Evolutionary conservation across 2,113 vertebrate species (phyloP), one percentile per base, ranked within the genome.

Genomic region (Australoheros scitulus): DNA sequence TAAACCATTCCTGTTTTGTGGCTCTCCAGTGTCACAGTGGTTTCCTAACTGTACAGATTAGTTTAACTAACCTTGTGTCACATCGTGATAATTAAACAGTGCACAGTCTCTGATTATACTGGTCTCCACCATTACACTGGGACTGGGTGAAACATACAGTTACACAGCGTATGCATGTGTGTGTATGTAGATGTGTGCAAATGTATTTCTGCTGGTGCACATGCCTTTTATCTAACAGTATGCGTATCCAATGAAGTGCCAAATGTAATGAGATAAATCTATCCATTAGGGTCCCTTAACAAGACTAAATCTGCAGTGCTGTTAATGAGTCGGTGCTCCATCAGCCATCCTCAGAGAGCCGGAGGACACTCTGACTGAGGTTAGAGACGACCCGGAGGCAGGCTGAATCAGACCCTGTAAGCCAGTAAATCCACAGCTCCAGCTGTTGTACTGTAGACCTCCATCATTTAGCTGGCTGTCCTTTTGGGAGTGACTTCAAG

Each of bases 241-340:
- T 82, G 77, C 87, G 85, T 76, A 75, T 79, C 77, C 89, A 94
- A 94, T 92, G 91, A 94, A 88, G 80, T 86, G 89, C 81, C 89
- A 92, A 77, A 84, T 70, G 78, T 92, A 94, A 95, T 94, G 92
- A 95, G 94, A 95, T 93, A 92, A 93, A 94, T 94, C 90, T 92
- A 93, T 94, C 84, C 92, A 95, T 94, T 94, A 92, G 64, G 70
- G 64, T 88, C 86, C 89, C 79, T 90, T 93, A 95, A 95, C 78
- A 83, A 94, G 92, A 85, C 88, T 92, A 91, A 94, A 94, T 94
- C 93, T 88, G 92, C 92, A 92, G 75, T 76, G 78, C 89, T 86
- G 84, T 79, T 94, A 94, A 96, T 95, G 94, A 95, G 92, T 89
- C 72, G n/a, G 61, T 77, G 79, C 89, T 89, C 91, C 74, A 82